These are phyloP conservation scores for Atta colombica DNA, from an alignment of 1,140 invertebrate species.

Conservation along the genomic window DNA sequence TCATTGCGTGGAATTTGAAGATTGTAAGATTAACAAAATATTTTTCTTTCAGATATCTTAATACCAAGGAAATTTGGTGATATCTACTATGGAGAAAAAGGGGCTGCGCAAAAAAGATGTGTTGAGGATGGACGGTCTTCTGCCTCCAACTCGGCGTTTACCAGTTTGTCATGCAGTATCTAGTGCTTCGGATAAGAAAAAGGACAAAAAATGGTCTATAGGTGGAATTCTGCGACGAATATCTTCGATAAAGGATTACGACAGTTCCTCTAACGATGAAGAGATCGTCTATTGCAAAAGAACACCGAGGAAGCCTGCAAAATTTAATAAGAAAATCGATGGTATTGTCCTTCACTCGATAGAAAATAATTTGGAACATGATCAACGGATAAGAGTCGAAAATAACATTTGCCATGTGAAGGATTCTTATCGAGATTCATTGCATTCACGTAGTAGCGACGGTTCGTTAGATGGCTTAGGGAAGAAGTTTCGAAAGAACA, in stretches of 20 bases:
- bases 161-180: conserved; percentile 64
- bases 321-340: conserved; percentile 33
- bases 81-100: conserved; percentile 65
- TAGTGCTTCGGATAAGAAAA: conserved; percentile 62
- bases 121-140: conserved; percentile 71
- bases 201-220: conserved; percentile 72
- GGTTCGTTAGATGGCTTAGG: conserved; percentile 86
- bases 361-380: conserved; percentile 27
- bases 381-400: background rate
- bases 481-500: conserved; percentile 87
- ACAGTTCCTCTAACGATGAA: conserved; percentile 72
- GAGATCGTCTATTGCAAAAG: conserved; percentile 73
- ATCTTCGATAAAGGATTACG: conserved; percentile 69
- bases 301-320: conserved; percentile 30
- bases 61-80: background rate
- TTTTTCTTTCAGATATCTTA: conserved; percentile 52
- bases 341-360: conserved; percentile 59
- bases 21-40: background rate
- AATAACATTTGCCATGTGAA: conserved; percentile 2
- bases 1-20: background rate
- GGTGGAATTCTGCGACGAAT: conserved; percentile 71
- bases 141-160: conserved; percentile 68
- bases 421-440: conserved; percentile 55
- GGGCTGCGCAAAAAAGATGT: conserved; percentile 69
- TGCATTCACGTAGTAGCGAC: conserved; percentile 82